Evolutionary conservation across 2,888 invertebrate species (phyloP), one percentile per base, ranked within the genome.

Genomic region (Eristalis tenax): DNA sequence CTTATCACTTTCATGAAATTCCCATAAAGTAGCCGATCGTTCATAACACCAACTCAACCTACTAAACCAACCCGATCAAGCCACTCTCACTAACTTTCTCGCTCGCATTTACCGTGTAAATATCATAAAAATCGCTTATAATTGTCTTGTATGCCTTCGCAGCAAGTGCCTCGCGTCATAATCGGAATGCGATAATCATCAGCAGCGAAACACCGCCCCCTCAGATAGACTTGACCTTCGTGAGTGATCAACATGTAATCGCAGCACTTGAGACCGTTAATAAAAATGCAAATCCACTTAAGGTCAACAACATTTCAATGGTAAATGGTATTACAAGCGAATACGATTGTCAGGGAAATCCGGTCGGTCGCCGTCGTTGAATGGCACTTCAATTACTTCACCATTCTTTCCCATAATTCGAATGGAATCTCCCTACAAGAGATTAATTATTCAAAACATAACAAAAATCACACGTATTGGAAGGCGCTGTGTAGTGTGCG

Each of bases 221-320:
- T 22, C 50, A 50, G 2, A 18, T 18, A 18, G 18, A 50, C 50
- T 50, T 50, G 50, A 50, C 50, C 50, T 50, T 18, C 50, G 8
- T 0, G 8, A 5, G 2, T 18, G 50, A 50, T 50, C 50, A 18
- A 18, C 50, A 18, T 18, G 18, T 50, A 18, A 50, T 18, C 18
- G 18, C 50, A 50, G 8, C 50, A 43, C 15, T 15, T 43, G 43
- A 43, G 15, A 15, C n/a, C 18, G 50, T 50, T 50, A 5, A 76
- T 82, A 61, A 65, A 82, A 82, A 76, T 82, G 76, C 40, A 61
- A 82, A 82, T 74, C 57, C 64, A 59, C 50, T 59, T 71, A 82
- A 82, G 82, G 82, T 82, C 82, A 82, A 76, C 82, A 82, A 70
- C 82, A 82, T 76, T 82, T 74, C 11, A 65, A 82, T 18, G 18